phyloP scores from a whole-genome alignment of 2,888 invertebrate species.

The Protonemura montana region DNA sequence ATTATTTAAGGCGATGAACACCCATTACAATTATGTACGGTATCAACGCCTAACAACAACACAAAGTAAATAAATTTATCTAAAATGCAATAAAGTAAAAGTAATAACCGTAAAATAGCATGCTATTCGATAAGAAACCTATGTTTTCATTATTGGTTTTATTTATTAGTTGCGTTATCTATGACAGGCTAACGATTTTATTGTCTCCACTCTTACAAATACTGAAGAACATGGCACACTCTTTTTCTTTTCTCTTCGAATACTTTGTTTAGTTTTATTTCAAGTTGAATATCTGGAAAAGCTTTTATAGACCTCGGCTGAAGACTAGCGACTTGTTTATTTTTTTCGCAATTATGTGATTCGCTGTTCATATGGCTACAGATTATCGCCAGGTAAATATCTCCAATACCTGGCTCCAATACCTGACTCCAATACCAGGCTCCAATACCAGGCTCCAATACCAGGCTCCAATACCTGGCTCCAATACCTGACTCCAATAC shows the following conservation, averaged over 20 bases:
- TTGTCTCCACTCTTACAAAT: conserved; percentile 35
- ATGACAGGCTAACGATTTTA: conserved; percentile 29
- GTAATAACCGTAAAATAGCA: conserved; percentile 12
- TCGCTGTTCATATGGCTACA: background rate
- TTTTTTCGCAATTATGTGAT: background rate
- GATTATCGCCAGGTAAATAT: too few relatives aligned
- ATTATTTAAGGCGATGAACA: background rate
- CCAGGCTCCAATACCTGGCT: too few relatives aligned
- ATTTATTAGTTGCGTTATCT: conserved; percentile 36
- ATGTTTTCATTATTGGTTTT: conserved; percentile 28
- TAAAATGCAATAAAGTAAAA: background rate
- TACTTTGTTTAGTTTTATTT: conserved; percentile 22
- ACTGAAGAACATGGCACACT: background rate
- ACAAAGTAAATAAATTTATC: background rate
- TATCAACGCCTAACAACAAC: background rate
- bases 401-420: background rate
- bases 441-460: too few relatives aligned
- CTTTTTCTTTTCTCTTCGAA: background rate
- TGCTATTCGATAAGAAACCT: conserved; percentile 14
- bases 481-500: too few relatives aligned
- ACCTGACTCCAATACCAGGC: too few relatives aligned
- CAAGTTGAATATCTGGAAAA: conserved; percentile 27
- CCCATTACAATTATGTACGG: background rate
- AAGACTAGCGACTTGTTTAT: background rate
- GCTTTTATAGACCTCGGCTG: conserved; percentile 19